Conservation (phyloP, 2,113 vertebrate species). For the Strigops habroptila region DNA sequence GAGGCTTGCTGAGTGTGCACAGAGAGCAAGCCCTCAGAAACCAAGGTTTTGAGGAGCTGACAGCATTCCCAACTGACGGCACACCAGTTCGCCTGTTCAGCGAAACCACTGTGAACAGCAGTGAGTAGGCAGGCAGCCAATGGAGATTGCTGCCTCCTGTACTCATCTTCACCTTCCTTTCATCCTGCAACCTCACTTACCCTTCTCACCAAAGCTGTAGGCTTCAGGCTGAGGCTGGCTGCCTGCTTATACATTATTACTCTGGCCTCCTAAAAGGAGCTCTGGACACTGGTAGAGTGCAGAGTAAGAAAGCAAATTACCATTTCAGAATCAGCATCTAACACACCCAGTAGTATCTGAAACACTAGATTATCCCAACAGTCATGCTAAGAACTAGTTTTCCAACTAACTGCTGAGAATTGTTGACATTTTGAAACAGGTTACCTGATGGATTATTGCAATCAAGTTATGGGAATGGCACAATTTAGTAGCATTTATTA, state of each 20-base stretch:
- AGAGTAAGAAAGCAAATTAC: neutral
- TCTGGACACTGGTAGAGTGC: neutral
- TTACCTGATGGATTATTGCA: neutral
- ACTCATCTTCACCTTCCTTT: neutral
- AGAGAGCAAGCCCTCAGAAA: neutral
- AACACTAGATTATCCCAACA: neutral
- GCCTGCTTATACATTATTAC: neutral
- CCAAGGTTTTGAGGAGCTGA: constrained; percentile 14
- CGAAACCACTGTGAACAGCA: neutral
- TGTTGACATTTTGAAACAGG: neutral
- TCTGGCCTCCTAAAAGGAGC: neutral
- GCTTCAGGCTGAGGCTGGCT: neutral
- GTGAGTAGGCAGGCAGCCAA: constrained; percentile 16
- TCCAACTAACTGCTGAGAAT: neutral
- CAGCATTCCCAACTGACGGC: neutral
- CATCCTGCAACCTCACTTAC: neutral
- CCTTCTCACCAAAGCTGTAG: neutral
- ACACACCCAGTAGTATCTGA: neutral
- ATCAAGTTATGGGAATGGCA: neutral
- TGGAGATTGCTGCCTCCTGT: neutral
- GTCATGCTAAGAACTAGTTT: neutral
- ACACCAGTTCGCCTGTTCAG: neutral
- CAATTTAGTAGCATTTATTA: neutral
- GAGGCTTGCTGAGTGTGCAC: constrained; percentile 10
- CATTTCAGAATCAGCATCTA: neutral